Evolutionary conservation across 1,140 invertebrate genomes (phyloP).

Genomic region (Drosophila equinoxialis): DNA sequence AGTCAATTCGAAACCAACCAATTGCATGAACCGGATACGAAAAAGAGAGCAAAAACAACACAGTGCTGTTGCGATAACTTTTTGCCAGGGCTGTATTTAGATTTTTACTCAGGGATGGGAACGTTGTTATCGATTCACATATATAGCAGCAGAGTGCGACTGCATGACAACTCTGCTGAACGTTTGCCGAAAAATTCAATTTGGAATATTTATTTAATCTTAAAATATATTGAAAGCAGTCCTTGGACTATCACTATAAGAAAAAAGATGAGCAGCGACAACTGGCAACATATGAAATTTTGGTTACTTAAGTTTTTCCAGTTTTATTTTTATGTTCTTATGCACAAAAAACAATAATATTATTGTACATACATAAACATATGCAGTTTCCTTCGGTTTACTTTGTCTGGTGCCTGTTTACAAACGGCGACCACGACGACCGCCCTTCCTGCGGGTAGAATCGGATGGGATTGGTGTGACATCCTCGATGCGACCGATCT

Average conservation of each 20-base stretch:
- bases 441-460: constrained; percentile 99
- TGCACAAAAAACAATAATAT: constrained; percentile 35
- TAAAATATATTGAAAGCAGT: not conserved
- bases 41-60: constrained; percentile 61
- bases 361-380: constrained; percentile 37
- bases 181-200: not conserved
- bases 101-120: constrained; percentile 16
- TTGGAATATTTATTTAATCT: not conserved
- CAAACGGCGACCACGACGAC: constrained; percentile 98
- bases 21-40: constrained; percentile 74
- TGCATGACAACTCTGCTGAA: not conserved
- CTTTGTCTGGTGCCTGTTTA: constrained; percentile 85
- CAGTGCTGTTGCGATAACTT: constrained; percentile 55
- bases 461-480: constrained; percentile 99
- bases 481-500: constrained; percentile 99
- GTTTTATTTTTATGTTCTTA: constrained; percentile 42
- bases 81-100: constrained; percentile 36
- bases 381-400: constrained; percentile 23
- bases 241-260: not conserved
- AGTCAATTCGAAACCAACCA: constrained; percentile 58
- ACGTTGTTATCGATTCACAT: constrained; percentile 8
- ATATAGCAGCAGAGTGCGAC: not conserved
- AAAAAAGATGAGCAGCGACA: not conserved
- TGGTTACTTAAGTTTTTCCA: constrained; percentile 32
- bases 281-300: not conserved